These are phyloP conservation scores for Scaptomyza graminum DNA, from an alignment of 1,140 invertebrate genomes.

Conservation along the genomic window DNA sequence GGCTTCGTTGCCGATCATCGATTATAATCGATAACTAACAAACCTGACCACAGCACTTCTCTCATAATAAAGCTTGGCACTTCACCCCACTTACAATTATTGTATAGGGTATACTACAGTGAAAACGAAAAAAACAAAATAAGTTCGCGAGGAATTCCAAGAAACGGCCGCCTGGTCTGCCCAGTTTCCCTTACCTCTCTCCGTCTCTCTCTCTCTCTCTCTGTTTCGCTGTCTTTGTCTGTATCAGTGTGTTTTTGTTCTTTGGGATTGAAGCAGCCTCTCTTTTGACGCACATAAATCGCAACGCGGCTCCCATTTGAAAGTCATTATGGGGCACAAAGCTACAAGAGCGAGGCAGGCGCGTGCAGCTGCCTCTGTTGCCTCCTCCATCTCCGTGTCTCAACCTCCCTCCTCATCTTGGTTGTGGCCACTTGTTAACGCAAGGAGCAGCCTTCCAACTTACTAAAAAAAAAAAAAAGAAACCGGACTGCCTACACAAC, in stretches of 20 bases:
- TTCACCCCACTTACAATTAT: no score
- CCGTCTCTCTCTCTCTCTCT: not conserved
- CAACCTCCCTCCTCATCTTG: conserved; percentile 28
- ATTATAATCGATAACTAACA: no score
- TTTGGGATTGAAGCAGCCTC: conserved; percentile 1
- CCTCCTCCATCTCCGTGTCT: conserved; percentile 6
- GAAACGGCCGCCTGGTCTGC: conserved; percentile 72
- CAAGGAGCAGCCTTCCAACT: conserved; percentile 54
- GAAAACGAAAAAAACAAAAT: conserved; percentile 21
- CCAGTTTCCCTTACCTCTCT: conserved; percentile 23
- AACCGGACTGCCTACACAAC: conserved; percentile 74
- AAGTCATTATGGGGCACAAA: conserved; percentile 62
- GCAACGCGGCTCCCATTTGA: conserved; percentile 76
- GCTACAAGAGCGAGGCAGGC: conserved; percentile 42
- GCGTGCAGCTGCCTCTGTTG: conserved; percentile 65
- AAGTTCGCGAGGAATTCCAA: conserved; percentile 75
- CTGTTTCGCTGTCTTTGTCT: no score
- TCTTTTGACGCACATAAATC: conserved; percentile 74
- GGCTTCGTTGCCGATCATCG: no score
- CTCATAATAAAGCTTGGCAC: no score
- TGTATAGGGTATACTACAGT: not conserved
- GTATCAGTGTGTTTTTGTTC: no score
- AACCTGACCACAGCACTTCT: no score
- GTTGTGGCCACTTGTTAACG: conserved; percentile 73
- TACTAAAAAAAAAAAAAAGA: conserved; percentile 22